Evolutionary conservation across 2,888 invertebrate species (phyloP), one percentile per base, ranked within the genome.

Genomic region (Eupithecia inturbata): DNA sequence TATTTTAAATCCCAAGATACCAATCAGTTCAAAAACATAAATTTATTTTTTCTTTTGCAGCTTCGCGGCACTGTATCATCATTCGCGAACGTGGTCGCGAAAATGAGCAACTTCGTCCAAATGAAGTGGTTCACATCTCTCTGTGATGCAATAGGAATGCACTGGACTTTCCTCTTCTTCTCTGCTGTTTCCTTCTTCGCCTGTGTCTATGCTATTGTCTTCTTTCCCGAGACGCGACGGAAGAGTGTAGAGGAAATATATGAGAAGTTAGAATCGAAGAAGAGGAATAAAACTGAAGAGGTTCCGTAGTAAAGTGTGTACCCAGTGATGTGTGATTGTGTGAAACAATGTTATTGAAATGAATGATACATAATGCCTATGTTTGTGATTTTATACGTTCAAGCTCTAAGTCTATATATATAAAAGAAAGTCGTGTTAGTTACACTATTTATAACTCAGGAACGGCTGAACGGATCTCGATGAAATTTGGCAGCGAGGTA

Each of bases 131-230:
- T 94, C 87, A 89, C 90, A 0, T 85, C 84, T 16, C 83, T 94
- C 19, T 89, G 90, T 72, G 88, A 90, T 0, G 76, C 89, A 1
- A 86, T 94, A 70, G 93, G 94, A 41, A 92, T 93, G 66, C 93
- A 94, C 66, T 93, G 93, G 92, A 91, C 91, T 0, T 92, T 94
- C 81, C 77, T 93, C 0, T 92, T 92, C 85, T 94, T 94, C 79
- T 84, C 92, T 0, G 53, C 85, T 0, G 88, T 93, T 12, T 90
- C 90, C 73, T 92, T 94, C 82, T 64, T 82, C 19, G 90, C 92
- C 5, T 90, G 90, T 67, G 82, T 91, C 76, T 94, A 92, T 77
- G 88, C 91, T 0, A 80, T 91, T 2, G 33, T 91, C 36, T 86
- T 79, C 77, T 93, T 94, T 84, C 93, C 93, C 0, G 94, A 94